These are phyloP conservation scores for Xerus inauris DNA, from an alignment of 2,113 vertebrate species.

Conservation along the genomic window DNA sequence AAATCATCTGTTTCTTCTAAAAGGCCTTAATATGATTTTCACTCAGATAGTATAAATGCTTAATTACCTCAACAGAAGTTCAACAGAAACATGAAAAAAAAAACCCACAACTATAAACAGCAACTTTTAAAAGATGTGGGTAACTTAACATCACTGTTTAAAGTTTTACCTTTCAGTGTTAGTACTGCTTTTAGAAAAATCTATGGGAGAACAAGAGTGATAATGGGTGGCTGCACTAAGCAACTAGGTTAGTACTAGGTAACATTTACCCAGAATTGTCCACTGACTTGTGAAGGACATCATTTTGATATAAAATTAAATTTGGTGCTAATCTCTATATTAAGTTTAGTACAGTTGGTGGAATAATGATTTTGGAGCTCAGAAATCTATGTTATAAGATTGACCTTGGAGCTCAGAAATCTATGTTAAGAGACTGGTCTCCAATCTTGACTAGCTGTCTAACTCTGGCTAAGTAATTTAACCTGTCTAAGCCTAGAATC, in stretches of 20 bases:
- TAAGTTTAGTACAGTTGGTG: not conserved
- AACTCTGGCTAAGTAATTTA: not conserved
- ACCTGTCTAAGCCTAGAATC: not conserved
- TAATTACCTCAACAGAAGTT: constrained; percentile 56
- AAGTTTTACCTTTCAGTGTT: constrained; percentile 57
- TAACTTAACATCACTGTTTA: constrained; percentile 51
- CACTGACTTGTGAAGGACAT: not conserved
- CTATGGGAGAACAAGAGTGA: not conserved
- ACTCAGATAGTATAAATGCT: constrained; percentile 55
- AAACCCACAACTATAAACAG: constrained; percentile 57
- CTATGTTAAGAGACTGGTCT: not conserved
- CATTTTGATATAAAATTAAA: constrained; percentile 31
- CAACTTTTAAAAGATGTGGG: constrained; percentile 28
- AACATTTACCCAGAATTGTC: not conserved
- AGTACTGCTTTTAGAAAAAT: constrained; percentile 47
- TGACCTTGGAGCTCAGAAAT: not conserved
- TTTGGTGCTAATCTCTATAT: not conserved
- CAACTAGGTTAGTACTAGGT: not conserved
- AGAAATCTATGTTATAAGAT: not conserved
- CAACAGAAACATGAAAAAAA: constrained; percentile 53
- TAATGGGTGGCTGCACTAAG: not conserved
- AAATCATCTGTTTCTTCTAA: constrained; percentile 59
- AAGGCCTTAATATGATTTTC: constrained; percentile 63
- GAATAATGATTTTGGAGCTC: not conserved
- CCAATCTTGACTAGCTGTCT: not conserved